phyloP scores from a whole-genome alignment of 2,888 invertebrate species.

The Drosophila austrosaltans region DNA sequence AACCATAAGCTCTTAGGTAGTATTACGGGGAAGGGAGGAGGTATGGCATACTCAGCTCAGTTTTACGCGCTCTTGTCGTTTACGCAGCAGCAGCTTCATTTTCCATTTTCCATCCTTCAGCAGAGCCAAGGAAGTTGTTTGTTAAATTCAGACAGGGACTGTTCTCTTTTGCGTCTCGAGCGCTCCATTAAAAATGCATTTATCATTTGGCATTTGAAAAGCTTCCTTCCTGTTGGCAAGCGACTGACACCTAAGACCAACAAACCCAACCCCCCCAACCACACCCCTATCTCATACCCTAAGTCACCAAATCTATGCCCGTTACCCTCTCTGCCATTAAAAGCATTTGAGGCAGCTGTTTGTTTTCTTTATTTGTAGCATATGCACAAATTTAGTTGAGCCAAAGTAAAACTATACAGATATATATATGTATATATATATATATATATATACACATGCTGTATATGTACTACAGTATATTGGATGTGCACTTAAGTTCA shows the following conservation, averaged over 20 bases:
- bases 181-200: conserved; percentile 75
- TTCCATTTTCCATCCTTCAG: conserved; percentile 8
- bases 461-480: conserved; percentile 20
- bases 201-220: conserved; percentile 77
- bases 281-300: conserved; percentile 17
- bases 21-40: background rate
- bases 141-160: conserved; percentile 55
- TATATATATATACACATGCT: background rate
- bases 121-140: conserved; percentile 64
- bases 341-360: conserved; percentile 53
- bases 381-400: conserved; percentile 61
- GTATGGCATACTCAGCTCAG: conserved; percentile 27
- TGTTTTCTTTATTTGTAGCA: conserved; percentile 61
- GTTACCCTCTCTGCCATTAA: conserved; percentile 26
- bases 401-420: conserved; percentile 57
- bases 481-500: conserved; percentile 45
- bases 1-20: conserved; percentile 35
- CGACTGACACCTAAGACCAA: conserved; percentile 61
- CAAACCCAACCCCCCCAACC: conserved; percentile 18
- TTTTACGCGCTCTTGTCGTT: conserved; percentile 51
- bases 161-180: conserved; percentile 36
- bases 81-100: conserved; percentile 44
- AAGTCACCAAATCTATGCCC: background rate
- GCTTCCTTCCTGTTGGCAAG: conserved; percentile 73
- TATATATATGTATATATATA: background rate